These are phyloP conservation scores for Champsocephalus gunnari DNA, from an alignment of 2,797 vertebrate genomes.

Conservation along the genomic window DNA sequence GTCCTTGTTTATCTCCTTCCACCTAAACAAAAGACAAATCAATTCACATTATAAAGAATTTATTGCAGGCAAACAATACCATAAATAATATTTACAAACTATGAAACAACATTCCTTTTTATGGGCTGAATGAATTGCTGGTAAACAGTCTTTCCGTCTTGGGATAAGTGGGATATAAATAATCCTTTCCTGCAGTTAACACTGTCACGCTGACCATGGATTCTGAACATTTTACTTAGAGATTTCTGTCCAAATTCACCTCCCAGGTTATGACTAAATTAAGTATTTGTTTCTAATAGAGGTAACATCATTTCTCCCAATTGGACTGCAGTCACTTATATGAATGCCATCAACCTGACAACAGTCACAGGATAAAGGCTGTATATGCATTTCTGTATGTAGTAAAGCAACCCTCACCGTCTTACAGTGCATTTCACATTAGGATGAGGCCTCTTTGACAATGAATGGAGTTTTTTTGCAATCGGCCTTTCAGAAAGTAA, in stretches of 20 bases:
- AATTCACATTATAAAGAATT: slow-evolving; percentile 81
- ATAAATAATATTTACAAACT: slow-evolving; percentile 87
- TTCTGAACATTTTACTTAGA: not conserved
- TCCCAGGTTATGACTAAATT: slow-evolving; percentile 15
- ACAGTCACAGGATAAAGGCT: slow-evolving; percentile 26
- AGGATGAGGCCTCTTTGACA: slow-evolving; percentile 15
- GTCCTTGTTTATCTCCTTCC: not conserved
- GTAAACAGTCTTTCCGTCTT: slow-evolving; percentile 64
- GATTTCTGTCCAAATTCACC: not conserved
- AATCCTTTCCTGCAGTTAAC: not conserved
- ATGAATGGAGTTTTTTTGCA: slow-evolving; percentile 19
- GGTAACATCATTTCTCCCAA: slow-evolving; percentile 17
- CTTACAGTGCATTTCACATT: slow-evolving; percentile 32
- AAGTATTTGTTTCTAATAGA: not conserved
- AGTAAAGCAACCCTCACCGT: slow-evolving; percentile 15
- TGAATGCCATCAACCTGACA: slow-evolving; percentile 29
- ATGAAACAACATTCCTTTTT: slow-evolving; percentile 81
- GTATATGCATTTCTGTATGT: slow-evolving; percentile 14
- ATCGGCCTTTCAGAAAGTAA: slow-evolving; percentile 48
- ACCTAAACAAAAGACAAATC: slow-evolving; percentile 25
- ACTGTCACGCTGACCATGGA: not conserved
- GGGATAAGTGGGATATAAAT: slow-evolving; percentile 36
- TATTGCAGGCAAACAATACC: slow-evolving; percentile 87
- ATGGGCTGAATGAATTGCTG: slow-evolving; percentile 62
- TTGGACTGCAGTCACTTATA: slow-evolving; percentile 28